Conservation (phyloP, 2,888 invertebrate genomes). For the Drosophila robusta region DNA sequence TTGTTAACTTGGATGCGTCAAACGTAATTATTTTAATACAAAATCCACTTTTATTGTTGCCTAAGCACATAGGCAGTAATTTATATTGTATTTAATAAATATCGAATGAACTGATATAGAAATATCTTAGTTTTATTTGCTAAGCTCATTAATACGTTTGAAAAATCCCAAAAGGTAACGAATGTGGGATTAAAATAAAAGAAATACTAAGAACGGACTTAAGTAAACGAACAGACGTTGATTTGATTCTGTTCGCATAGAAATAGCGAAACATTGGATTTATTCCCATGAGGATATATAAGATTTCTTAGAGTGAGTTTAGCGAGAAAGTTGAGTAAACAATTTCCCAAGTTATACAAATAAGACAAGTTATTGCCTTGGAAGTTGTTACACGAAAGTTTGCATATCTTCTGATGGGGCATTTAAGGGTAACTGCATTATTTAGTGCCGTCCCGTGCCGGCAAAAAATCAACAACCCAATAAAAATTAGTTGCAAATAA, state of each 20-base stretch:
- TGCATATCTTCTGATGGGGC: constrained; percentile 14
- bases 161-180: not conserved
- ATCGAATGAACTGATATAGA: too few species aligned
- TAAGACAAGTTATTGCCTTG: not conserved
- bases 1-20: too few species aligned
- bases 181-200: not conserved
- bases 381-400: not conserved
- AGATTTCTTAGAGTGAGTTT: too few species aligned
- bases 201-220: not conserved
- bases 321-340: not conserved
- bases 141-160: too few species aligned
- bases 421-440: constrained; percentile 40
- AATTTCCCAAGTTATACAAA: constrained; percentile 5
- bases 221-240: not conserved
- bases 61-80: too few species aligned
- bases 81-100: too few species aligned
- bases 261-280: not conserved
- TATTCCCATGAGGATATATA: not conserved
- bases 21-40: too few species aligned
- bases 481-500: constrained; percentile 58
- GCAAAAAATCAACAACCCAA: constrained; percentile 40
- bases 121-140: too few species aligned
- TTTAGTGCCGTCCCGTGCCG: constrained; percentile 24
- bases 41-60: too few species aligned
- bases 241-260: constrained; percentile 2